phyloP scores from a whole-genome alignment of 2,888 invertebrate species.

The Drosophila picticornis region DNA sequence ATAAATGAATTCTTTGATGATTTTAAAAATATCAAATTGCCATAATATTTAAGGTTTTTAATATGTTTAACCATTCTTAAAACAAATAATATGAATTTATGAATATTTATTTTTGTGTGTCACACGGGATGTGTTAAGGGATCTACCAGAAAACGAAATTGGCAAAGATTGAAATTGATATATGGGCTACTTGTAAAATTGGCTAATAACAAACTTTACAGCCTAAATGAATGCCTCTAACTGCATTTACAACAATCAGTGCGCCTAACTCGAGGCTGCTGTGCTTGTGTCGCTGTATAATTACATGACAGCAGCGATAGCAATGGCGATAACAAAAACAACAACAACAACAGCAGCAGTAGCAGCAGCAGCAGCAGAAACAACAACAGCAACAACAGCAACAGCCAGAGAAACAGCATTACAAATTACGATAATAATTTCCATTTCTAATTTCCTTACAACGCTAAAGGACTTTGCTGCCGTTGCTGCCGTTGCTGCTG shows the following conservation, averaged over 20 bases:
- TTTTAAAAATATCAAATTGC: neutral
- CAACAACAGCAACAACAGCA: conserved; percentile 3
- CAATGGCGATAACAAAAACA: conserved; percentile 40
- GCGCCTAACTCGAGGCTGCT: conserved; percentile 27
- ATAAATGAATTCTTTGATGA: no score
- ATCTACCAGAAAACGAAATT: neutral
- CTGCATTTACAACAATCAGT: conserved; percentile 52
- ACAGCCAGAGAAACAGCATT: conserved; percentile 33
- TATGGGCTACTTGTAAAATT: neutral
- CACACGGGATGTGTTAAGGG: neutral
- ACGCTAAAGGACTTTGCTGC: conserved; percentile 69
- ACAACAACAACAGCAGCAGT: conserved; percentile 34
- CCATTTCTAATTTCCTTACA: conserved; percentile 82
- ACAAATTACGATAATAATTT: conserved; percentile 83
- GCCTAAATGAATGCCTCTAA: conserved; percentile 28
- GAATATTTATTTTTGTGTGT: neutral
- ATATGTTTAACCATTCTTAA: neutral
- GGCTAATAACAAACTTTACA: conserved; percentile 14
- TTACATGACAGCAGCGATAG: conserved; percentile 69
- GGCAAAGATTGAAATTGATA: neutral
- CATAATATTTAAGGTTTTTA: neutral
- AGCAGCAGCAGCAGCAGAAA: conserved; percentile 25
- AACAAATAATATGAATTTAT: neutral
- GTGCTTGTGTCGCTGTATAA: conserved; percentile 63
- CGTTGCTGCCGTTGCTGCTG: conserved; percentile 19